Base-by-base conservation (phyloP, 1,140 invertebrate species). In the Steinernema feltiae region DNA sequence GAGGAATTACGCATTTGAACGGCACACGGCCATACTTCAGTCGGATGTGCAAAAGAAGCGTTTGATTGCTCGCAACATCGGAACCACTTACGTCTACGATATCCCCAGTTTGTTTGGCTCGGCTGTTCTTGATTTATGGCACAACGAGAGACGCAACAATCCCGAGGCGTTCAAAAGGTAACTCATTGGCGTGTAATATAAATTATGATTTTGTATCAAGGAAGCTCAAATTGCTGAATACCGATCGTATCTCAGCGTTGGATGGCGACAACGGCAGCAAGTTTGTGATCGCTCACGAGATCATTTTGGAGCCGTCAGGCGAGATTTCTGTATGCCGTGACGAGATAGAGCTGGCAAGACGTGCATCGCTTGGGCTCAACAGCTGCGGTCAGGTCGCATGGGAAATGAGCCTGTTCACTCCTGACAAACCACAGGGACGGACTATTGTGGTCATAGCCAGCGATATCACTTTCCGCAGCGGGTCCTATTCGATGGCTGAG, bases 41-140 rank as follows among this genome's bases (percentile, higher is more conserved):
- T 95, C 98, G 88, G 97, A 96, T 85, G 88, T 99, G 41, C 97
- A 99, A 87, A 92, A 96, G 76, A 99, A 98, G 87, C 89, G 97
- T 48, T 98, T 97, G 88, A 92, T 96, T 88, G 97, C n/a, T n/a
- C n/a, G n/a, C n/a, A n/a, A n/a, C n/a, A 91, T 92, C 82, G 95
- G 94, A 7, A 99, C 97, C 0, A 99, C 95, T 0, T 99, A 99
- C 87, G 95, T 95, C 0, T 99, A 99, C 87, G 97, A 99, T 87
- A 92, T 91, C 85, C 95, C 95, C 1, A 94, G 97, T 82, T 96
- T 99, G 92, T 98, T 99, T 88, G 89, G 92, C 70, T 94, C 98
- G 87, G 89, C 88, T 79, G 76, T 93, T 0, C 92, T 94, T 83
- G 90, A 91, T 73, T 87, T 91, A 7, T 97, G 94, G 91, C 70